Percentiles rank a stretch among this genome's conserved stretches.
phyloP scores from a whole-genome alignment of 2,113 vertebrate genomes.

The Isurus oxyrinchus region DNA sequence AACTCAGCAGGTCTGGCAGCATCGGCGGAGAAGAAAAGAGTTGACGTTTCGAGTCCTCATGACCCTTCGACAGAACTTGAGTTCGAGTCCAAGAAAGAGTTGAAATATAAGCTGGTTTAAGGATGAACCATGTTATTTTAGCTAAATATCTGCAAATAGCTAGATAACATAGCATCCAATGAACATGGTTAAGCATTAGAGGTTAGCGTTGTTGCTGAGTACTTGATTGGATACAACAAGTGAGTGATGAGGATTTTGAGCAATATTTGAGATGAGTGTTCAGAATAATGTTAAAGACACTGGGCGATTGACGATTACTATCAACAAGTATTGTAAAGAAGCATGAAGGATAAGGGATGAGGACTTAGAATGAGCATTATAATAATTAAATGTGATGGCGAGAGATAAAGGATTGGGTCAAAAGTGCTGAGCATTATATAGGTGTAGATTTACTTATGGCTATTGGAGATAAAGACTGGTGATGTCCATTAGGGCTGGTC shows the following conservation, averaged over 20 bases:
- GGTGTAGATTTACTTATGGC: neutral
- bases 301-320: neutral
- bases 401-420: neutral
- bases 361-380: neutral
- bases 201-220: neutral
- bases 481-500: neutral
- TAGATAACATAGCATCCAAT: neutral
- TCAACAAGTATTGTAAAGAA: neutral
- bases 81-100: too few relatives aligned
- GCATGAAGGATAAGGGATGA: neutral
- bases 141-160: neutral
- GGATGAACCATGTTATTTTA: neutral
- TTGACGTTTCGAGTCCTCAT: too few relatives aligned
- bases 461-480: neutral
- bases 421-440: neutral
- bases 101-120: too few relatives aligned
- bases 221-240: neutral
- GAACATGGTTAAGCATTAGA: neutral
- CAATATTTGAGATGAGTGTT: neutral
- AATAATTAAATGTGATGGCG: neutral
- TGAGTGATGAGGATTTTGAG: neutral
- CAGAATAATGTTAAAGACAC: neutral
- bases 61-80: too few relatives aligned
- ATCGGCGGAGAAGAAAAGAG: too few relatives aligned
- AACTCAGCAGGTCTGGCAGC: too few relatives aligned